phyloP scores from a whole-genome alignment of 2,888 invertebrate species.

The Elmis aenea region DNA sequence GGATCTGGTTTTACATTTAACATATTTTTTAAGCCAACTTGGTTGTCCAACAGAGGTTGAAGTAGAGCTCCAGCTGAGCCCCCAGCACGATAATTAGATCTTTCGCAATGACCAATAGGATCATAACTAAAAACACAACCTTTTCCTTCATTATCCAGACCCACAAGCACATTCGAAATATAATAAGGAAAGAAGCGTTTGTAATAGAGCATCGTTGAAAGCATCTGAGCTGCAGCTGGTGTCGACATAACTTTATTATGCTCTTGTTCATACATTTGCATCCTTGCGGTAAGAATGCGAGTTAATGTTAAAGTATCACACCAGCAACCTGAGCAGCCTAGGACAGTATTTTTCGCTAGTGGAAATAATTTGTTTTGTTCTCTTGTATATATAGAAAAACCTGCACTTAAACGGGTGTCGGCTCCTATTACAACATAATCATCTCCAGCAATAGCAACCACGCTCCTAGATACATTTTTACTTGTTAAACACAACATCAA shows the following conservation, averaged over 20 bases:
- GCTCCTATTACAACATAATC: slow-evolving; percentile 94
- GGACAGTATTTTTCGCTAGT: slow-evolving; percentile 74
- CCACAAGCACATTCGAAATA: slow-evolving; percentile 90
- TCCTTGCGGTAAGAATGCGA: slow-evolving; percentile 73
- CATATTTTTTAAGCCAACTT: slow-evolving; percentile 88
- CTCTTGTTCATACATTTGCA: slow-evolving; percentile 94
- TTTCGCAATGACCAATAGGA: slow-evolving; percentile 93
- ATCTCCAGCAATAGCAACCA: slow-evolving; percentile 93
- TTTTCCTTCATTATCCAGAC: slow-evolving; percentile 87
- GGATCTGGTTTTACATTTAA: slow-evolving; percentile 60
- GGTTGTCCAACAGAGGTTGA: slow-evolving; percentile 94
- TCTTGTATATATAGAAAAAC: slow-evolving; percentile 85
- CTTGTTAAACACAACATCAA: slow-evolving; percentile 2
- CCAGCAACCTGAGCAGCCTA: slow-evolving; percentile 97
- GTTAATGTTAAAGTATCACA: slow-evolving; percentile 93
- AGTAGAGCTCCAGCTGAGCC: slow-evolving; percentile 87
- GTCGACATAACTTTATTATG: slow-evolving; percentile 92
- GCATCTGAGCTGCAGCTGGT: slow-evolving; percentile 90
- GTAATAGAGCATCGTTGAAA: slow-evolving; percentile 93
- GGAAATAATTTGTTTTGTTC: slow-evolving; percentile 83
- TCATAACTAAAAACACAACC: slow-evolving; percentile 96
- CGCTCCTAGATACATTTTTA: slow-evolving; percentile 62
- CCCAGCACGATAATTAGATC: slow-evolving; percentile 77
- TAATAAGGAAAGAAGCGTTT: slow-evolving; percentile 98
- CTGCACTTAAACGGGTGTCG: slow-evolving; percentile 88